phyloP scores from a whole-genome alignment of 2,113 vertebrate species.

The Paradoxurus hermaphroditus region DNA sequence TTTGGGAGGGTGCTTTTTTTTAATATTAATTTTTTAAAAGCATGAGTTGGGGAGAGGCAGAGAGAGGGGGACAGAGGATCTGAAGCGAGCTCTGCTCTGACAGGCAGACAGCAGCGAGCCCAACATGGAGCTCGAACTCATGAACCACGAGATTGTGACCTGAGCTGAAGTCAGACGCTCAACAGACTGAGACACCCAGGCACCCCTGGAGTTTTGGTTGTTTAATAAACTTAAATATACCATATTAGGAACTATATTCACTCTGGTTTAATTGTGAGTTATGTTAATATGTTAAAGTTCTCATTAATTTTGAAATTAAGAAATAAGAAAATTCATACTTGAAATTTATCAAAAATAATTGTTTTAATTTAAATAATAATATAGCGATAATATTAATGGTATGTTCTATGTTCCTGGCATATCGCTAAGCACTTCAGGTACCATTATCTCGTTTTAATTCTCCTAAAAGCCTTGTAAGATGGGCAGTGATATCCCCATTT shows the following conservation, averaged over 20 bases:
- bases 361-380: not conserved
- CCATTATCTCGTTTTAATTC: not conserved
- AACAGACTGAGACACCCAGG: too few relatives aligned
- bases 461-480: not conserved
- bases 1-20: not conserved
- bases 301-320: not conserved
- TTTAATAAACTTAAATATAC: not conserved
- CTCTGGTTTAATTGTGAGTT: not conserved
- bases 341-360: slow-evolving; percentile 15
- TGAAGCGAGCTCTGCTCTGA: too few relatives aligned
- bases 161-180: too few relatives aligned
- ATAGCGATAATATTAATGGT: not conserved
- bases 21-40: too few relatives aligned
- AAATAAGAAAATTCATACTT: not conserved
- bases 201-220: too few relatives aligned
- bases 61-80: too few relatives aligned
- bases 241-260: not conserved
- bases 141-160: too few relatives aligned
- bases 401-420: not conserved
- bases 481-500: not conserved
- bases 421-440: not conserved
- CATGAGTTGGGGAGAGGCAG: too few relatives aligned
- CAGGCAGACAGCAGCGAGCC: too few relatives aligned
- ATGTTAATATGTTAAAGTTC: not conserved
- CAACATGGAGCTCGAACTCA: too few relatives aligned